A percentile compares a stretch with the other conserved stretches of the same genome.
Conservation (phyloP, 2,888 invertebrate genomes). For the Vesta saturnalis region DNA sequence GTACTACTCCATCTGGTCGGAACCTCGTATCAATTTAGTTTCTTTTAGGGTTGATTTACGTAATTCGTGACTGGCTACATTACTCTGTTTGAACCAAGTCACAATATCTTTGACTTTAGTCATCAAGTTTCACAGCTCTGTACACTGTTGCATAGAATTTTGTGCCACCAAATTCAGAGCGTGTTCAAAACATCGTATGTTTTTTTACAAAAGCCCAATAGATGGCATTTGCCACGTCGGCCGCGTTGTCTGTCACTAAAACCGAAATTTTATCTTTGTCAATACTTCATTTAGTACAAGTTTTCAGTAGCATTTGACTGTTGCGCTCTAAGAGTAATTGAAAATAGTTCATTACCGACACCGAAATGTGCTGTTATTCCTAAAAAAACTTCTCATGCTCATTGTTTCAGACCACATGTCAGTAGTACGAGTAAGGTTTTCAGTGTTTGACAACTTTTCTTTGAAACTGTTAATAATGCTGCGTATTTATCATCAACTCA, state of each 20-base stretch:
- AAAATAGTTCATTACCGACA: neutral
- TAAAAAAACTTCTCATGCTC: neutral
- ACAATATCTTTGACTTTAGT: no score
- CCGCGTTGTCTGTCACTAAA: slow-evolving; percentile 45
- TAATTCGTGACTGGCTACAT: no score
- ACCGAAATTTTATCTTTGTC: slow-evolving; percentile 38
- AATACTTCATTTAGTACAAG: slow-evolving; percentile 40
- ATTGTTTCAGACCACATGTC: neutral
- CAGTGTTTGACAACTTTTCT: neutral
- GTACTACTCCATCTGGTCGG: no score
- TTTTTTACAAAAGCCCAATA: slow-evolving; percentile 40
- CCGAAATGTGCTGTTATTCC: neutral
- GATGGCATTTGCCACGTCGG: slow-evolving; percentile 46
- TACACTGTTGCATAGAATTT: no score
- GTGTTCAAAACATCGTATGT: slow-evolving; percentile 43
- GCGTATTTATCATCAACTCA: neutral
- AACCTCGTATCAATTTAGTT: no score
- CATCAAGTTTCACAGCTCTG: no score
- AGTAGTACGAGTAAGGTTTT: neutral
- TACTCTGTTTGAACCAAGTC: no score
- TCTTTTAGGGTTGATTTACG: no score
- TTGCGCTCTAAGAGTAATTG: neutral
- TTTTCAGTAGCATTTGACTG: slow-evolving; percentile 26
- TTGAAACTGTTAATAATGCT: neutral
- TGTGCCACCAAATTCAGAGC: slow-evolving; percentile 43